Evolutionary conservation across 1,140 invertebrate genomes (phyloP).

Genomic region (Bombus vancouverensis): DNA sequence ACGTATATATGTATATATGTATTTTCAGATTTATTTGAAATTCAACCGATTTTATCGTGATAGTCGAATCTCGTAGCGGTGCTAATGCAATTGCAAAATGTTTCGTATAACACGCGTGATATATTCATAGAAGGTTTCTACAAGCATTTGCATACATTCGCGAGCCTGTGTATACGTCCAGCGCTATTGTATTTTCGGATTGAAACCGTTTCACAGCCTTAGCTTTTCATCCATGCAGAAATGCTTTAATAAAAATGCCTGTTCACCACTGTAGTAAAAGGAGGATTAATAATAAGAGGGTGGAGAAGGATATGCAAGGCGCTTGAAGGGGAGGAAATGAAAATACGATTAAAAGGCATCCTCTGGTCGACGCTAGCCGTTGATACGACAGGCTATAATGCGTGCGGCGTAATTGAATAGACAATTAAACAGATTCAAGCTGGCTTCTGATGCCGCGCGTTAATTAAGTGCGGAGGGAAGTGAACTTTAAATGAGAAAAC

Average conservation of each 20-base stretch:
- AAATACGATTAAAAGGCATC: slow-evolving; percentile 30
- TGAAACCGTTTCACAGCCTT: not conserved
- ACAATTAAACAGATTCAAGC: slow-evolving; percentile 59
- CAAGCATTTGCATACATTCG: not conserved
- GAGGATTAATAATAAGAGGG: not conserved
- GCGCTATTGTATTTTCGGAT: not conserved
- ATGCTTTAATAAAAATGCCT: not conserved
- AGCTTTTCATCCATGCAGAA: not conserved
- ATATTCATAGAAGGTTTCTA: not conserved
- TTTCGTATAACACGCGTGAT: not conserved
- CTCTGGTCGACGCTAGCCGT: not conserved
- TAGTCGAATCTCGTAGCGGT: not conserved
- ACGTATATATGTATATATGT: too few relatives aligned
- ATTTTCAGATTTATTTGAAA: not conserved
- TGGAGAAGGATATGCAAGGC: not conserved
- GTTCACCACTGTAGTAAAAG: not conserved
- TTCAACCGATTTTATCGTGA: not conserved
- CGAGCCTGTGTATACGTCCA: not conserved
- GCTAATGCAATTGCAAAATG: not conserved
- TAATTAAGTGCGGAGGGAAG: slow-evolving; percentile 56
- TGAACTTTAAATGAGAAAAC: slow-evolving; percentile 60
- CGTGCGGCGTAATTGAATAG: slow-evolving; percentile 48
- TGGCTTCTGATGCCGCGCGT: slow-evolving; percentile 41
- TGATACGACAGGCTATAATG: slow-evolving; percentile 33
- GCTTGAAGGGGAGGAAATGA: not conserved